Percentiles rank a stretch among this genome's conserved stretches.
These are phyloP conservation scores for Pantelozetes paolii DNA, from an alignment of 2,888 invertebrate genomes.

Conservation along the genomic window DNA sequence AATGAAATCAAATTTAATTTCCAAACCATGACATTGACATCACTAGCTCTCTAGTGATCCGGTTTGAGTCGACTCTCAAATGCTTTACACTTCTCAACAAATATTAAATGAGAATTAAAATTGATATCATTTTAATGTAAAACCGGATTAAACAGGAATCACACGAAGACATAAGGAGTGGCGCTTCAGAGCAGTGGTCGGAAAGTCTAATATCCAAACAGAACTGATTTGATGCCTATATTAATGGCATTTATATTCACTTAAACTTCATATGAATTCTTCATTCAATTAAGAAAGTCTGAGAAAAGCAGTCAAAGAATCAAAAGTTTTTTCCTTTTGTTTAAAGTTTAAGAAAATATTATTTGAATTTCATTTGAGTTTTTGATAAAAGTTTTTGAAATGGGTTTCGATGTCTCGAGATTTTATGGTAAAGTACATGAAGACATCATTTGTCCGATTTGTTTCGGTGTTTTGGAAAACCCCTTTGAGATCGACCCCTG, in stretches of 20 bases:
- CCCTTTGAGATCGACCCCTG: constrained; percentile 36
- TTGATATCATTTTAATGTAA: constrained; percentile 22
- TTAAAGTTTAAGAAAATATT: neutral
- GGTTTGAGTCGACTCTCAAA: constrained; percentile 14
- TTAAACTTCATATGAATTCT: neutral
- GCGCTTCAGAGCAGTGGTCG: constrained; percentile 12
- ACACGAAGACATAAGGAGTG: constrained; percentile 2
- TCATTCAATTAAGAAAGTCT: neutral
- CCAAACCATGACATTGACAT: neutral
- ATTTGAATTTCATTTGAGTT: neutral
- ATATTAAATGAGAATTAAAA: neutral
- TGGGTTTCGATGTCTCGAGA: constrained; percentile 41
- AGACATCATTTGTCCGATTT: constrained; percentile 41
- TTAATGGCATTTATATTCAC: neutral
- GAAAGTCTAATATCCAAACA: neutral
- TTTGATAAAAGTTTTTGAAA: neutral
- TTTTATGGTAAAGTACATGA: constrained; percentile 37
- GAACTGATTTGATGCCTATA: neutral
- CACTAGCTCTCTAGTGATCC: constrained; percentile 11
- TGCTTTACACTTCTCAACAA: constrained; percentile 24
- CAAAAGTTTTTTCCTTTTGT: neutral
- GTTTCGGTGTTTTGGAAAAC: constrained; percentile 39
- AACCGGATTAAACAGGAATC: constrained; percentile 29
- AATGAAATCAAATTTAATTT: neutral
- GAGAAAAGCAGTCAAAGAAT: neutral